phyloP scores from a whole-genome alignment of 2,797 vertebrate genomes.

The Protosalanx chinensis region DNA sequence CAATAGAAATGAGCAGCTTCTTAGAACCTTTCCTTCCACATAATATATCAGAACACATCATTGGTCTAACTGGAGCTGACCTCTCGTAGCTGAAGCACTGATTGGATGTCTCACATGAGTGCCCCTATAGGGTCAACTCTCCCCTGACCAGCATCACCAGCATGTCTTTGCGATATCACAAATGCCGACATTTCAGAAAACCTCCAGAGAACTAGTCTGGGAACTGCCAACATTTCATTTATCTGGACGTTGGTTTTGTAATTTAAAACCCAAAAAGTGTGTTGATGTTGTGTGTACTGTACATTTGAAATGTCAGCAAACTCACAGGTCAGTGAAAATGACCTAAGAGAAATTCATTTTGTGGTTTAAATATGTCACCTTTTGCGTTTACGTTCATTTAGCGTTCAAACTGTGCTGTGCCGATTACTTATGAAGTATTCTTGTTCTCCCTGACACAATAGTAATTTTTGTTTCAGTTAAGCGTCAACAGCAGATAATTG shows the following conservation, averaged over 20 bases:
- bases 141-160: slow-evolving; percentile 61
- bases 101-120: slow-evolving; percentile 9
- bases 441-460: slow-evolving; percentile 24
- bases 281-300: neutral
- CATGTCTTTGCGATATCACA: slow-evolving; percentile 52
- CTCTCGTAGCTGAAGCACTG: neutral
- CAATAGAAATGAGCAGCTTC: too few species aligned
- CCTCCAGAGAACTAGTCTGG: slow-evolving; percentile 53
- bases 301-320: neutral
- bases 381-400: neutral
- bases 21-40: neutral
- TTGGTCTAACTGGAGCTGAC: neutral
- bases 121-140: slow-evolving; percentile 24
- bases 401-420: neutral
- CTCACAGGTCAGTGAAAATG: too few species aligned
- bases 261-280: slow-evolving; percentile 23
- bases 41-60: too few species aligned
- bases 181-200: slow-evolving; percentile 49
- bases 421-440: neutral
- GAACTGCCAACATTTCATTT: slow-evolving; percentile 48
- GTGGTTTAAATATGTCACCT: neutral
- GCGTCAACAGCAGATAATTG: slow-evolving; percentile 66
- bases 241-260: slow-evolving; percentile 22
- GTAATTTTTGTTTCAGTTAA: slow-evolving; percentile 45
- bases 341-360: neutral